Percentiles rank a stretch among this genome's conserved stretches.
phyloP scores from a whole-genome alignment of 2,113 vertebrate species.

The Tetrax tetrax region DNA sequence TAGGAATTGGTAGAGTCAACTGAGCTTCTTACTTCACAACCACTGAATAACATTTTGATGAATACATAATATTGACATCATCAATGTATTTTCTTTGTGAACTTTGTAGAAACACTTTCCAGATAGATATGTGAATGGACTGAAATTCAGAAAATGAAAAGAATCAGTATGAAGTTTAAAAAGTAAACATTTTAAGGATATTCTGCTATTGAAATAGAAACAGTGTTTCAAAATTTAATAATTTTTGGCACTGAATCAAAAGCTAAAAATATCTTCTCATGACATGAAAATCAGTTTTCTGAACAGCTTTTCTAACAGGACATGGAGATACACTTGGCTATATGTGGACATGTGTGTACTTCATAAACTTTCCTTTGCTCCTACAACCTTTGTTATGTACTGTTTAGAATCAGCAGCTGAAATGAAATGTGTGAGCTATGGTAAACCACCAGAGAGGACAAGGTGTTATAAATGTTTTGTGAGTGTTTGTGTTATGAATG shows the following conservation, averaged over 20 bases:
- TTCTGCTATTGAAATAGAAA: neutral
- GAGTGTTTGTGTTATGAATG: neutral
- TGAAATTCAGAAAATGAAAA: neutral
- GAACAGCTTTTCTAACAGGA: neutral
- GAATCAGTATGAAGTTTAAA: neutral
- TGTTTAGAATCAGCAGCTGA: neutral
- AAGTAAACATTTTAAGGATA: neutral
- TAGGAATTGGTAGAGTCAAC: accelerated
- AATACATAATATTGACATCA: neutral
- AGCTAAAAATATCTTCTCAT: neutral
- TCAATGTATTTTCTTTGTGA: neutral
- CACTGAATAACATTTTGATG: neutral
- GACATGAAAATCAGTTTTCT: neutral
- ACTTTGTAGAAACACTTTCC: neutral
- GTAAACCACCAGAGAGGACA: neutral
- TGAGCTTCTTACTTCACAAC: neutral
- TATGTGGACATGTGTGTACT: neutral
- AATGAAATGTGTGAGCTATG: neutral
- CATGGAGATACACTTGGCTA: neutral
- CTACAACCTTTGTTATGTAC: neutral
- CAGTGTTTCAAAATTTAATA: neutral
- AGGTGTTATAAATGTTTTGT: neutral
- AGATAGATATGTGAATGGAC: neutral
- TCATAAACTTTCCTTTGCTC: neutral
- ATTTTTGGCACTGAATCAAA: neutral